phyloP scores from a whole-genome alignment of 2,797 vertebrate species.

The Pogoniulus pusillus region DNA sequence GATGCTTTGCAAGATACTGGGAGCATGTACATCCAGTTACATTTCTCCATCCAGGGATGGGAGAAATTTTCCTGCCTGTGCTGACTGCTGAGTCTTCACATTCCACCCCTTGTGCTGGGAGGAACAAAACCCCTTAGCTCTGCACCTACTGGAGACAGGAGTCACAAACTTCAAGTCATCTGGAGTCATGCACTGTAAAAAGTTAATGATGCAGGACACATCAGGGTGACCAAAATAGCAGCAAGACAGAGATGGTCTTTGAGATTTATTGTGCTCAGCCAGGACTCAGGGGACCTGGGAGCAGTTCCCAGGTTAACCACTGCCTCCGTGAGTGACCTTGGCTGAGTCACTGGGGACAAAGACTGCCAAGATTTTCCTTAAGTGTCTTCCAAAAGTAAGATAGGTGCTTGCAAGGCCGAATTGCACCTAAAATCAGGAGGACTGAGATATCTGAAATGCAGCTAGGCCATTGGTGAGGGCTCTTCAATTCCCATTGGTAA shows the following conservation, averaged over 20 bases:
- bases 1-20: background rate
- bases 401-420: background rate
- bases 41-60: background rate
- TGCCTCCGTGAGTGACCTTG: background rate
- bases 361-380: background rate
- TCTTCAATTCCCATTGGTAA: background rate
- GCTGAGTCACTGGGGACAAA: background rate
- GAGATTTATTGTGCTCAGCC: background rate
- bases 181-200: slow-evolving; percentile 42
- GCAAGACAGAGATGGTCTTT: background rate
- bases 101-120: slow-evolving; percentile 34
- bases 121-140: slow-evolving; percentile 52
- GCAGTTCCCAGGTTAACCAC: background rate
- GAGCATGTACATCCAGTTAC: background rate
- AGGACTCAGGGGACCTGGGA: background rate
- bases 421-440: background rate
- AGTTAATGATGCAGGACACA: slow-evolving; percentile 60
- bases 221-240: slow-evolving; percentile 11
- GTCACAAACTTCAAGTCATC: slow-evolving; percentile 40
- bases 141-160: slow-evolving; percentile 46
- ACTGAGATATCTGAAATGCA: background rate
- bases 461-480: background rate
- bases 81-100: slow-evolving; percentile 49
- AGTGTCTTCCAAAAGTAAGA: background rate
- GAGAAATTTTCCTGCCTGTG: background rate